Evolutionary conservation across 2,888 invertebrate genomes (phyloP).

Genomic region (Stenurella melanura): DNA sequence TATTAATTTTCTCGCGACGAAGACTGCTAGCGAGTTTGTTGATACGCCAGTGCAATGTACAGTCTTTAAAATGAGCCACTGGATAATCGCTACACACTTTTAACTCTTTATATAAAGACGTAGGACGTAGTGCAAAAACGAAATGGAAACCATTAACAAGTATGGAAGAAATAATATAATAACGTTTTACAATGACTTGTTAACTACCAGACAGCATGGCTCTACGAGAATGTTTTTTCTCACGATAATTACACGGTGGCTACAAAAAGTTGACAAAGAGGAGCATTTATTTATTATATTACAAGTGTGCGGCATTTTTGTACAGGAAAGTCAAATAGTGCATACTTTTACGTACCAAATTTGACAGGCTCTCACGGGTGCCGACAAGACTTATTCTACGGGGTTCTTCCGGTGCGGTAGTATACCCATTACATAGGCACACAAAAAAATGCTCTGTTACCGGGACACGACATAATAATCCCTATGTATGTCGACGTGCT

Average conservation of each 20-base stretch:
- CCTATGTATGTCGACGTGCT: no score
- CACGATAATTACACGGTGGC: slow-evolving; percentile 38
- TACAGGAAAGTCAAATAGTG: no score
- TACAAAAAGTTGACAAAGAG: slow-evolving; percentile 5
- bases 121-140: slow-evolving; percentile 26
- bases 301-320: no score
- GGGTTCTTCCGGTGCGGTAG: no score
- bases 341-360: no score
- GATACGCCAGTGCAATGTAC: slow-evolving; percentile 10
- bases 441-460: no score
- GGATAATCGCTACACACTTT: slow-evolving; percentile 10
- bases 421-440: no score
- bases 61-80: not conserved
- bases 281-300: no score
- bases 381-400: no score
- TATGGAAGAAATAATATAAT: slow-evolving; percentile 34
- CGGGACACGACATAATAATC: no score
- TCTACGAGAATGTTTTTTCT: slow-evolving; percentile 31
- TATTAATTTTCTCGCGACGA: not conserved
- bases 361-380: no score
- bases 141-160: slow-evolving; percentile 14
- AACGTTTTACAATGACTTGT: slow-evolving; percentile 28
- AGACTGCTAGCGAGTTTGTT: not conserved
- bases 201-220: slow-evolving; percentile 37
- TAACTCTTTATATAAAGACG: slow-evolving; percentile 8